These are phyloP conservation scores for Myotis brandtii DNA, from an alignment of 2,113 vertebrate genomes.

Conservation along the genomic window DNA sequence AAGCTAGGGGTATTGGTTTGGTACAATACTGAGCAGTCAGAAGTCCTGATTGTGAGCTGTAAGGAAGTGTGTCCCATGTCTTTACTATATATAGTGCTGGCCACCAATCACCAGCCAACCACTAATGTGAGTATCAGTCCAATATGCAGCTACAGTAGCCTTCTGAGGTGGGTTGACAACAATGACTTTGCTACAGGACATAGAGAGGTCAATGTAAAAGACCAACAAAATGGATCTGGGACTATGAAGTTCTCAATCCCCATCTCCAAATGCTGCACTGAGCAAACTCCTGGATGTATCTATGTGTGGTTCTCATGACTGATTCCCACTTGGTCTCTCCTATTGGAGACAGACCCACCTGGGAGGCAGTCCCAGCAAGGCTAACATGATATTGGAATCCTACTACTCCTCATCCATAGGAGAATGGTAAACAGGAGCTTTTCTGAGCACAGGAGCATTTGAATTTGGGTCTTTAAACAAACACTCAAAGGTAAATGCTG, in stretches of 20 bases:
- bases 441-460: neutral
- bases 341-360: neutral
- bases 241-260: neutral
- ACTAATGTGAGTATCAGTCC: neutral
- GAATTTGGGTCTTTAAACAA: neutral
- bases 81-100: neutral
- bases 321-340: neutral
- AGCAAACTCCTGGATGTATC: neutral
- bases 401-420: neutral
- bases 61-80: neutral
- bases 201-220: neutral
- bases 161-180: neutral
- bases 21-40: neutral
- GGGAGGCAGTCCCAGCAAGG: neutral
- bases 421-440: neutral
- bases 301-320: neutral
- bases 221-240: neutral
- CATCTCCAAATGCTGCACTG: neutral
- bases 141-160: neutral
- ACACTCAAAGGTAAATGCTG: slow-evolving; percentile 22
- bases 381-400: neutral
- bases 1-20: neutral
- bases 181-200: neutral
- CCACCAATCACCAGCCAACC: neutral
- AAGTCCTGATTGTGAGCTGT: neutral